Conservation (phyloP, 1,140 invertebrate species). For the Heliconius congener region DNA sequence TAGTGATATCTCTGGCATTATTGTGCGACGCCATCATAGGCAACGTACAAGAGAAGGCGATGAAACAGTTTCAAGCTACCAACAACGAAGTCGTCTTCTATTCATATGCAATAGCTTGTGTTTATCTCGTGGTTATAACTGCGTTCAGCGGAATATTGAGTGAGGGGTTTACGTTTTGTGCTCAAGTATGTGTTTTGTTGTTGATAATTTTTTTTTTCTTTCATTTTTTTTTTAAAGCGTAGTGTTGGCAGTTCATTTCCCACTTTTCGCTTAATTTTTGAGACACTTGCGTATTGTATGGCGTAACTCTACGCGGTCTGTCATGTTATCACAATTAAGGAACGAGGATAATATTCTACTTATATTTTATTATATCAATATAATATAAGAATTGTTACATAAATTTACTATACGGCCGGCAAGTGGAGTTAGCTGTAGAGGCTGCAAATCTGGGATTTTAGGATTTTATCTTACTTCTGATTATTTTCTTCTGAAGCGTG, state of each 20-base stretch:
- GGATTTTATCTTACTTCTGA: not conserved
- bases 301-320: no score
- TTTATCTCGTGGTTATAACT: constrained; percentile 92
- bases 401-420: no score
- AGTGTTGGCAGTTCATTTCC: no score
- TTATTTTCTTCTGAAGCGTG: not conserved
- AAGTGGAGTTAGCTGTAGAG: no score
- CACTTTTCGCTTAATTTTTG: no score
- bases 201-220: not conserved
- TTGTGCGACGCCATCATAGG: constrained; percentile 96
- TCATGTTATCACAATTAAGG: no score
- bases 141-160: constrained; percentile 87
- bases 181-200: constrained; percentile 82
- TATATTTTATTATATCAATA: no score
- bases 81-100: constrained; percentile 97
- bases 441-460: no score
- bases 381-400: no score
- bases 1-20: constrained; percentile 93
- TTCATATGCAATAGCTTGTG: constrained; percentile 94
- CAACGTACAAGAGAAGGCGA: constrained; percentile 97
- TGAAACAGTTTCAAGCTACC: constrained; percentile 90
- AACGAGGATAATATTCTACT: no score
- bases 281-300: no score
- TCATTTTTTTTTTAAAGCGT: no score
- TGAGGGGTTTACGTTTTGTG: constrained; percentile 89